Conservation (phyloP, 2,797 vertebrate species). For the Falco cherrug region DNA sequence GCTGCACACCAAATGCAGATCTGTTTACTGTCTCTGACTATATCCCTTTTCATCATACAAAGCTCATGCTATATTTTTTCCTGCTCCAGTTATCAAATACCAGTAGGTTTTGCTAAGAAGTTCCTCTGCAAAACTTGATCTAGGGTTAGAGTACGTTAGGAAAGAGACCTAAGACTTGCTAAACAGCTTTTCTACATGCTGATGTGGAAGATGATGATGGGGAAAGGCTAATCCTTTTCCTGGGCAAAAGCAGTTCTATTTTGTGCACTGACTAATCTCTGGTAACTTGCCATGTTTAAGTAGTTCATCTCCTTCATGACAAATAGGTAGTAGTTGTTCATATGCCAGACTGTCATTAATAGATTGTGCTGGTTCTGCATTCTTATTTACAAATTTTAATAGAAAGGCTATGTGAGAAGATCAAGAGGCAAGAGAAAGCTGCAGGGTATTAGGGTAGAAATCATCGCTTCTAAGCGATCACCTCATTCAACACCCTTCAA, state of each 20-base stretch:
- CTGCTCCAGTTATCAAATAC: not conserved
- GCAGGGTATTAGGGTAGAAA: not conserved
- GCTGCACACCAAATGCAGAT: not conserved
- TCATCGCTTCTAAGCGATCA: not conserved
- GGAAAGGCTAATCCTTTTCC: constrained; percentile 34
- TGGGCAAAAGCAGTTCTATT: constrained; percentile 6
- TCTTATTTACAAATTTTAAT: not conserved
- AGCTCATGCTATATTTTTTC: not conserved
- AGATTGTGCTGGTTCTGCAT: constrained; percentile 16
- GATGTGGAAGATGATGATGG: not conserved
- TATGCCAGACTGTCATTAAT: not conserved
- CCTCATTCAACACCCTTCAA: not conserved
- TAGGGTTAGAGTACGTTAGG: not conserved
- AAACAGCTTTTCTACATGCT: not conserved
- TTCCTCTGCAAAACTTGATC: not conserved
- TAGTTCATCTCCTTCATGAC: constrained; percentile 20
- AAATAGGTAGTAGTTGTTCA: not conserved
- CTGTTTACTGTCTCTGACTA: not conserved
- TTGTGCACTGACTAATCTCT: constrained; percentile 37
- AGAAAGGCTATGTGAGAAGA: not conserved
- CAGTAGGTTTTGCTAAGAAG: not conserved
- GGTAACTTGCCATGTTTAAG: constrained; percentile 25
- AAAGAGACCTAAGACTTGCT: not conserved
- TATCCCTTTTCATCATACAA: not conserved
- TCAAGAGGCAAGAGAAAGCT: constrained; percentile 12